Base-by-base conservation (phyloP, 2,888 invertebrate species). In the Neria commutata region DNA sequence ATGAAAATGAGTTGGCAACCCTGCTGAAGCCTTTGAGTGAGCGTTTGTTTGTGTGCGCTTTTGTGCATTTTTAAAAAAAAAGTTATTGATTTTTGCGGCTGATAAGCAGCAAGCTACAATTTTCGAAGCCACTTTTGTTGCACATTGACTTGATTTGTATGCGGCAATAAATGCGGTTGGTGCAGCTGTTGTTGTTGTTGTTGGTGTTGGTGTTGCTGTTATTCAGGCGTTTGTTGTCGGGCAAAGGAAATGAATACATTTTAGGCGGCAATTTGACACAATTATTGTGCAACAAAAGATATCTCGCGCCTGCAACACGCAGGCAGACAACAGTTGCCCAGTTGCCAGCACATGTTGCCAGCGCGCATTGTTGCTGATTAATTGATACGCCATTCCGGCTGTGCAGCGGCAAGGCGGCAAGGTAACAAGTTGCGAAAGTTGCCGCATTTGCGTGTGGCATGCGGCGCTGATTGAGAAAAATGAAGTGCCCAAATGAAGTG, bases 21-120 rank as follows among this genome's bases (percentile, higher is more conserved):
- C 72, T 70, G 73, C 70, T 71, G 71, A 70, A 70, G 72, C 73
- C n/a, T 71, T 73, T 73, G 72, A 66, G 65, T 70, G 62, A 70
- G 68, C 66, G 71, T 14, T 63, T 66, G 62, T 56, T 54, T 52
- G 40, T 61, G 56, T 58, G 53, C 54, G 29, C 21, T 21, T 21
- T 14, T 14, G 34, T 14, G 34, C 34, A 29, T 19, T 16, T 49
- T 49, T 14, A 37, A 51, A 37, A 51, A 33, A 37, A 51, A 37
- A 51, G 19, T 37, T 51, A 51, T 21, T 51, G 51, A 51, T 51
- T 33, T 33, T 51, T 21, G 51, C 24, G 10, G 51, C 34, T 51
- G 37, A 51, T 2, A 51, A 37, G n/a, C n/a, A n/a, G n/a, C n/a
- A n/a, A 19, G 19, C 17, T 19, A 21, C 17, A 42, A 42, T 19